Evolutionary conservation across 2,113 vertebrate genomes (phyloP).

Genomic region (Cyanoderma ruficeps): DNA sequence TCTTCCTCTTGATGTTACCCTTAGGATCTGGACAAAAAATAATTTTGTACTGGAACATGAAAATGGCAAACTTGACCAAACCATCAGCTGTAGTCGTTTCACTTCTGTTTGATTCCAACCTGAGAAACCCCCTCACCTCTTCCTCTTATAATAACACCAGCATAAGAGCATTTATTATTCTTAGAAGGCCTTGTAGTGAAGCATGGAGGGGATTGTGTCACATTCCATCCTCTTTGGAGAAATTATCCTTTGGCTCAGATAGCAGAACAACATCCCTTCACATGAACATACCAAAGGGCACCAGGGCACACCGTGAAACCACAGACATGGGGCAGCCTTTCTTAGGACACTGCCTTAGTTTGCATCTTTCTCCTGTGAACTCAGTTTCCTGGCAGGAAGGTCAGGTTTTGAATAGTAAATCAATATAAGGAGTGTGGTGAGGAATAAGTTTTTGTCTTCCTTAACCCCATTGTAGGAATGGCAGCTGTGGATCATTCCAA

Average conservation of each 20-base stretch:
- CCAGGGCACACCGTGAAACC: neutral
- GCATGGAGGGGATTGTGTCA: neutral
- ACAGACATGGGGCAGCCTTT: neutral
- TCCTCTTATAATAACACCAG: neutral
- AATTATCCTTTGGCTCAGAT: neutral
- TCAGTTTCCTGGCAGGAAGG: fast-evolving
- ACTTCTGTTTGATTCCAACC: neutral
- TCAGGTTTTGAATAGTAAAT: neutral
- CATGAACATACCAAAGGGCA: neutral
- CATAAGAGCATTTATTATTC: neutral
- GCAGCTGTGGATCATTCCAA: neutral
- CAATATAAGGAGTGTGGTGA: neutral
- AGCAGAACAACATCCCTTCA: neutral
- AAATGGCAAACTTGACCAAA: neutral
- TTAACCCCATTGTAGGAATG: neutral
- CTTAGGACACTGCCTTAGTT: neutral
- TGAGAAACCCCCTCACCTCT: neutral
- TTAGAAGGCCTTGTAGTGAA: neutral
- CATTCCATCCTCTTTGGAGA: neutral
- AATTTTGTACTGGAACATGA: neutral
- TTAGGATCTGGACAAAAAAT: constrained; percentile 7
- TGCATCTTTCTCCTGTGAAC: neutral
- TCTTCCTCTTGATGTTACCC: constrained; percentile 24
- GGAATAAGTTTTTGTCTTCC: neutral
- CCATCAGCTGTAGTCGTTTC: neutral